Evolutionary conservation across 2,888 invertebrate genomes (phyloP).

Genomic region (Gasteruption jaculator): DNA sequence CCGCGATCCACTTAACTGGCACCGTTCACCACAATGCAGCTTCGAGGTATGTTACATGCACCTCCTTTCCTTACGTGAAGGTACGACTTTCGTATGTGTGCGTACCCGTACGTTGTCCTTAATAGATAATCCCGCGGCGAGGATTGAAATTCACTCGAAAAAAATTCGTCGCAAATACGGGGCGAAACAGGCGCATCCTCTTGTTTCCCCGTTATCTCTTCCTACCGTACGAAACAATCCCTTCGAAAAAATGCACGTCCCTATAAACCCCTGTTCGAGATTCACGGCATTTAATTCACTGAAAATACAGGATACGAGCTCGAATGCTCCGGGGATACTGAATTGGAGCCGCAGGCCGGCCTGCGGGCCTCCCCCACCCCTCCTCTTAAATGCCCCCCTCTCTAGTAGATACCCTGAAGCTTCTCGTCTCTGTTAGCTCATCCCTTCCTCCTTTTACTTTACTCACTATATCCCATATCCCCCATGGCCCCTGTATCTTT

Average conservation of each 20-base stretch:
- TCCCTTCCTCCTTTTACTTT: too few species aligned
- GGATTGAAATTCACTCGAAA: conserved; percentile 13
- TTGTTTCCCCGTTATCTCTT: conserved; percentile 22
- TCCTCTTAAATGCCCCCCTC: conserved; percentile 11
- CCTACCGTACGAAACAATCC: too few species aligned
- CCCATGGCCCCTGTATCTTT: too few species aligned
- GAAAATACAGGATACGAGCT: conserved; percentile 49
- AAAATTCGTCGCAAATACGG: conserved; percentile 9
- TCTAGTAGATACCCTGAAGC: conserved; percentile 19
- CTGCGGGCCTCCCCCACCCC: conserved; percentile 47
- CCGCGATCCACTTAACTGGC: conserved; percentile 24
- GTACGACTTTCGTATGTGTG: not conserved
- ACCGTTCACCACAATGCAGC: conserved; percentile 11
- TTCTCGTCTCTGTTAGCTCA: too few species aligned
- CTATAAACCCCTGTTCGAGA: too few species aligned
- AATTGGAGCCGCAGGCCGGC: conserved; percentile 51
- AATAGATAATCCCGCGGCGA: too few species aligned
- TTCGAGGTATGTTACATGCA: not conserved
- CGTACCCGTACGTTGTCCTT: not conserved
- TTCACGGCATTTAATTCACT: too few species aligned
- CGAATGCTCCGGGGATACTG: conserved; percentile 54
- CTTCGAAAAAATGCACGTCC: too few species aligned
- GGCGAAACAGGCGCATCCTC: conserved; percentile 21
- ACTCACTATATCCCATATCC: too few species aligned
- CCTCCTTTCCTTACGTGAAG: not conserved